phyloP scores from a whole-genome alignment of 1,140 invertebrate genomes.

The Ceratina japonica region DNA sequence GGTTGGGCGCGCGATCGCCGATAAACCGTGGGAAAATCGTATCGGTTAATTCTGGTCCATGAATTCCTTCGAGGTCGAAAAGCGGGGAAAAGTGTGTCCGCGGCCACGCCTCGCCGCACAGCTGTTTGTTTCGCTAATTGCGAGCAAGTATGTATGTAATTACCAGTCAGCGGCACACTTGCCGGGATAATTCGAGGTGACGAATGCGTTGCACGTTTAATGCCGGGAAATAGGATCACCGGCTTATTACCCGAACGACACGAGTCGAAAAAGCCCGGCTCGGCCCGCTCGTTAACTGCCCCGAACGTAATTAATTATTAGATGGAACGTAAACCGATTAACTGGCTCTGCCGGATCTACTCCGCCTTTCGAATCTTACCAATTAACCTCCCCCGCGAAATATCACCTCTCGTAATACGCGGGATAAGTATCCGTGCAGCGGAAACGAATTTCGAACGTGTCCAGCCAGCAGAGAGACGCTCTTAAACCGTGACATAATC shows the following conservation, averaged over 20 bases:
- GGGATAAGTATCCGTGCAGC: no score
- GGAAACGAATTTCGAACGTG: no score
- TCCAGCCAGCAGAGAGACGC: no score
- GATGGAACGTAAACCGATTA: constrained; percentile 42
- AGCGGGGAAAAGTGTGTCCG: no score
- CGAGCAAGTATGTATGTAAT: constrained; percentile 20
- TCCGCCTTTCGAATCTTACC: not conserved
- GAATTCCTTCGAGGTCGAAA: no score
- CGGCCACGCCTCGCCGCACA: not conserved
- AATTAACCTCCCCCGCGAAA: no score
- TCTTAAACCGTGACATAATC: no score
- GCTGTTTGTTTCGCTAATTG: constrained; percentile 39
- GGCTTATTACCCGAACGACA: constrained; percentile 31
- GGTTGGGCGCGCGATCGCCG: no score
- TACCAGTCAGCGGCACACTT: constrained; percentile 32
- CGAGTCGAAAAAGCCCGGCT: constrained; percentile 40
- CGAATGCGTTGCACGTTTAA: constrained; percentile 27
- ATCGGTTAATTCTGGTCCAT: no score
- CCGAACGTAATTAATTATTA: constrained; percentile 38
- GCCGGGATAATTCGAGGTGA: constrained; percentile 23
- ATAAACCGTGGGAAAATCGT: no score
- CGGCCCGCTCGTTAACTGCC: constrained; percentile 26
- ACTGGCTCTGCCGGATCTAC: not conserved
- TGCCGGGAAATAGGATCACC: constrained; percentile 31
- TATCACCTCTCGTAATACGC: no score